Conservation (phyloP, 2,797 vertebrate species). For the Peromyscus eremicus region DNA sequence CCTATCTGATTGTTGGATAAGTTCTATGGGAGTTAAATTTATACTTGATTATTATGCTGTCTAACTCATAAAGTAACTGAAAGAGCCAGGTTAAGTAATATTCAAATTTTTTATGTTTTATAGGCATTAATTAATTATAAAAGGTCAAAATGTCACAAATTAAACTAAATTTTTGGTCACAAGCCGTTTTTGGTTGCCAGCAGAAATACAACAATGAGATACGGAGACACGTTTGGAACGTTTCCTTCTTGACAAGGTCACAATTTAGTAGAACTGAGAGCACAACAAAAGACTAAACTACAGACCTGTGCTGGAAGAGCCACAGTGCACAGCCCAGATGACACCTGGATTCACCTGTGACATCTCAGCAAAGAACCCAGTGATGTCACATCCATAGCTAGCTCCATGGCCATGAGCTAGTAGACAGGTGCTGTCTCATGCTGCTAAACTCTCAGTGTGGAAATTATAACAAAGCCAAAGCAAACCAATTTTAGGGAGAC, state of each 20-base stretch:
- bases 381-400: background rate
- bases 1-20: background rate
- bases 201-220: background rate
- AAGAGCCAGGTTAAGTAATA: background rate
- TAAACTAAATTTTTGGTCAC: background rate
- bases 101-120: background rate
- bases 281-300: background rate
- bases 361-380: background rate
- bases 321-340: background rate
- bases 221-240: background rate
- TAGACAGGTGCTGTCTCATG: background rate
- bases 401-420: background rate
- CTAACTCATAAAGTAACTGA: background rate
- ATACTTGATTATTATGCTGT: background rate
- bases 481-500: background rate
- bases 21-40: background rate
- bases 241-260: background rate
- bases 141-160: constrained; percentile 5
- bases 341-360: background rate
- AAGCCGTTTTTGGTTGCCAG: background rate
- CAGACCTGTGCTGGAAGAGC: background rate
- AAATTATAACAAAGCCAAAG: background rate
- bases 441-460: background rate
- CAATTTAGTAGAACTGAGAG: background rate
- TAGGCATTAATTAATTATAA: background rate